Conservation (phyloP, 2,888 invertebrate genomes). For the Agriotes lineatus region DNA sequence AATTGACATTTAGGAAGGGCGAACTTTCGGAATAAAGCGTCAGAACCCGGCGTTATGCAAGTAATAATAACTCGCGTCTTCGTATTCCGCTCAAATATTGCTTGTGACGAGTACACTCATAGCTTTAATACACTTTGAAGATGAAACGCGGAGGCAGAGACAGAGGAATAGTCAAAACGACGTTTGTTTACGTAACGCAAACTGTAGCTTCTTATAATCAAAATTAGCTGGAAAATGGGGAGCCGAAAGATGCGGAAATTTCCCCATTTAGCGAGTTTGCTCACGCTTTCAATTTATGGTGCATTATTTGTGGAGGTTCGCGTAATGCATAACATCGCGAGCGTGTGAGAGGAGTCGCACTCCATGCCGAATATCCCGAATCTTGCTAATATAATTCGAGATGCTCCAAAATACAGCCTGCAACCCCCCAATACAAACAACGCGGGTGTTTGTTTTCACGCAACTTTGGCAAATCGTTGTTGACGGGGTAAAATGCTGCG, state of each 20-base stretch:
- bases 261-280: slow-evolving; percentile 3
- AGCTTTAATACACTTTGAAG: background rate
- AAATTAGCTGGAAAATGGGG: slow-evolving; percentile 11
- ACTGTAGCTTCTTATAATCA: background rate
- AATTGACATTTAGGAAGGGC: background rate
- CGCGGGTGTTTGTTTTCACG: background rate
- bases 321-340: slow-evolving; percentile 7
- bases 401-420: background rate
- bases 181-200: background rate
- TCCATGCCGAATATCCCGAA: background rate
- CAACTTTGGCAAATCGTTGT: background rate
- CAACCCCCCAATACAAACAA: background rate
- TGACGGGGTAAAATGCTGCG: background rate
- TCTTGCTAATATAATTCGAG: background rate
- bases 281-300: slow-evolving; percentile 15
- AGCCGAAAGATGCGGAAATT: background rate
- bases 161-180: background rate
- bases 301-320: slow-evolving; percentile 8
- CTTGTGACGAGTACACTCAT: background rate
- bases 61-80: background rate
- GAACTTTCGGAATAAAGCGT: background rate
- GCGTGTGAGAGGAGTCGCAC: background rate
- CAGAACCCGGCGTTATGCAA: background rate
- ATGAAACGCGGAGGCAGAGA: background rate
- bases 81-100: background rate